Percentiles rank a stretch among this genome's conserved stretches.
These are phyloP conservation scores for Drosophila crucigera DNA, from an alignment of 2,888 invertebrate species.

Conservation along the genomic window DNA sequence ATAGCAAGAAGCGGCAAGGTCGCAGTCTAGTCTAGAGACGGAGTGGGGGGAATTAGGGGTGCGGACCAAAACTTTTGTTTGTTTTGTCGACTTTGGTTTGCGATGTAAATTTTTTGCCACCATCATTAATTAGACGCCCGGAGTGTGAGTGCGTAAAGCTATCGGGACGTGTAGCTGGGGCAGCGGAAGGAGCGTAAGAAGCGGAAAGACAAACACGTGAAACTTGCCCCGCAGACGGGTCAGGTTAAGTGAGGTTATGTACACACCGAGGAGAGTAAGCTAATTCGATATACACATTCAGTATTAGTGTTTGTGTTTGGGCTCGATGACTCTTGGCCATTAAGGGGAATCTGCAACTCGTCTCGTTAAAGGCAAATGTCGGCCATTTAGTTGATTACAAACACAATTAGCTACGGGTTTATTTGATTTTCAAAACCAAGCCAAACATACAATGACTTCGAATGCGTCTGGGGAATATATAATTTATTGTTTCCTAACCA, in stretches of 20 bases:
- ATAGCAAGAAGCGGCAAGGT: slow-evolving; percentile 24
- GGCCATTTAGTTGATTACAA: slow-evolving; percentile 77
- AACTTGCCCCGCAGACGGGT: slow-evolving; percentile 11
- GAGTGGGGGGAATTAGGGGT: neutral
- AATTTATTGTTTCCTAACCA: slow-evolving; percentile 32
- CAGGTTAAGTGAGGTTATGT: slow-evolving; percentile 67
- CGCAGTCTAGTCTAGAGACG: slow-evolving; percentile 25
- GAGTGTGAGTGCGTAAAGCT: slow-evolving; percentile 41
- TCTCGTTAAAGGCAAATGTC: slow-evolving; percentile 68
- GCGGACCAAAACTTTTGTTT: slow-evolving; percentile 57
- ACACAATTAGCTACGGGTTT: slow-evolving; percentile 77
- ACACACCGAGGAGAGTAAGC: slow-evolving; percentile 35
- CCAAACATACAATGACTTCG: slow-evolving; percentile 41
- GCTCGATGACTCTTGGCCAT: slow-evolving; percentile 25
- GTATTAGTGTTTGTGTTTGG: slow-evolving; percentile 49
- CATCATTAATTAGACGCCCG: slow-evolving; percentile 69
- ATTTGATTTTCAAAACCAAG: slow-evolving; percentile 72
- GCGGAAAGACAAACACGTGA: slow-evolving; percentile 8
- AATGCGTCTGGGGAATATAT: slow-evolving; percentile 36
- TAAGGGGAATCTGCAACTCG: slow-evolving; percentile 22
- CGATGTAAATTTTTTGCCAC: slow-evolving; percentile 63
- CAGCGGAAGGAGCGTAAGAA: slow-evolving; percentile 5
- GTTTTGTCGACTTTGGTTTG: slow-evolving; percentile 53
- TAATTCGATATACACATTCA: slow-evolving; percentile 15
- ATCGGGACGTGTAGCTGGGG: slow-evolving; percentile 29